These are phyloP conservation scores for Nephrotoma guestfalica DNA, from an alignment of 2,888 invertebrate genomes.

Conservation along the genomic window DNA sequence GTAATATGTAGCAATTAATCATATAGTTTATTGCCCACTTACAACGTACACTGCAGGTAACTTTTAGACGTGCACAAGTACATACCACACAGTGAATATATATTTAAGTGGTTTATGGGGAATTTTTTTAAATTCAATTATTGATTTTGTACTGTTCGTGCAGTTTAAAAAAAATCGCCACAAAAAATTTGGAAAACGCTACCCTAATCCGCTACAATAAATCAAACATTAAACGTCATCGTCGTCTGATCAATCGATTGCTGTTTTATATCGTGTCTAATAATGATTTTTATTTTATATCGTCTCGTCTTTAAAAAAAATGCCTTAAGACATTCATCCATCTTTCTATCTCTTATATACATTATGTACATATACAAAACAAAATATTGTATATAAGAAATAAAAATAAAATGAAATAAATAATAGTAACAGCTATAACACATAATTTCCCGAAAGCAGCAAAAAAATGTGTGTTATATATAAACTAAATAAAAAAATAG, in stretches of 20 bases:
- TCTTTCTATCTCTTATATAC: neutral
- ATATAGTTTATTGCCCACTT: neutral
- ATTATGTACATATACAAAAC: neutral
- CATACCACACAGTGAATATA: neutral
- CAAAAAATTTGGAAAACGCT: neutral
- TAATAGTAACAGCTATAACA: neutral
- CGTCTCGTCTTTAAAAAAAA: neutral
- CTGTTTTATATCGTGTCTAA: neutral
- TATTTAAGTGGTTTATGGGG: neutral
- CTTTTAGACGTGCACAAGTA: neutral
- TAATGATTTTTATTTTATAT: neutral
- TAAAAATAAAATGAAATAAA: neutral
- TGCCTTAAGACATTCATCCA: neutral
- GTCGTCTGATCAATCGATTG: neutral
- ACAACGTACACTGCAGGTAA: neutral
- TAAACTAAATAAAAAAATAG: slow-evolving; percentile 2
- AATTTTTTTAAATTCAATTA: neutral
- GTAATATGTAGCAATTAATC: neutral
- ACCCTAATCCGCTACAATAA: neutral
- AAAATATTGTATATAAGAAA: neutral
- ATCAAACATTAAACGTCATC: neutral
- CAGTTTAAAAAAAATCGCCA: neutral
- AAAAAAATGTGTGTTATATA: neutral
- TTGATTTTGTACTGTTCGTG: neutral
- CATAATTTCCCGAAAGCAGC: neutral